Conservation (phyloP, 2,888 invertebrate species). For the Tipula vernalis region DNA sequence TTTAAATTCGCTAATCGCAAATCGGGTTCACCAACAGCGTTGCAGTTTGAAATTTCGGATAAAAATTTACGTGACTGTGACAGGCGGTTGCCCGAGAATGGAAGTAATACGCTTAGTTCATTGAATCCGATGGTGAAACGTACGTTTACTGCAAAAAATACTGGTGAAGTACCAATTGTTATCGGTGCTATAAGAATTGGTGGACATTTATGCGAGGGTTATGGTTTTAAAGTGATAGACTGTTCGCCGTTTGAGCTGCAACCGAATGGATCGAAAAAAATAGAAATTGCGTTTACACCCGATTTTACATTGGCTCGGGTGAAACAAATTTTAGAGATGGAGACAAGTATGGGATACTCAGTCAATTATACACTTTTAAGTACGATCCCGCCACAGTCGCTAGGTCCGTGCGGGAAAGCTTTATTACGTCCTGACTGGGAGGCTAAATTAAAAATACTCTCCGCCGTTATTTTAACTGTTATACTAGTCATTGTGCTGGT, state of each 20-base stretch:
- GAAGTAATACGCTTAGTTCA: not conserved
- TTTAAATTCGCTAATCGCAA: conserved; percentile 81
- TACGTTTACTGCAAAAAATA: conserved; percentile 75
- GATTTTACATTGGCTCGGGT: conserved; percentile 73
- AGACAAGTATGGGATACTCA: conserved; percentile 45
- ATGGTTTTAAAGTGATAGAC: conserved; percentile 65
- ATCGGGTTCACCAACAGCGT: conserved; percentile 59
- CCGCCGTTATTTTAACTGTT: conserved; percentile 44
- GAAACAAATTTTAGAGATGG: conserved; percentile 46
- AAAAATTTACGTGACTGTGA: conserved; percentile 46
- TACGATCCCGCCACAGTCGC: conserved; percentile 44
- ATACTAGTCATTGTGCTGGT: conserved; percentile 51
- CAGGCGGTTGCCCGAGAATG: conserved; percentile 21
- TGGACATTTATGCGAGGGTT: conserved; percentile 57
- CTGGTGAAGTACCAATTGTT: conserved; percentile 77
- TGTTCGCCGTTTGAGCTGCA: conserved; percentile 56
- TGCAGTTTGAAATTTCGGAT: conserved; percentile 63
- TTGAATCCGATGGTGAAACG: conserved; percentile 38
- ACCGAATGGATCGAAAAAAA: conserved; percentile 60
- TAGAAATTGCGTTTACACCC: conserved; percentile 79
- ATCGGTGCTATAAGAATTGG: conserved; percentile 54
- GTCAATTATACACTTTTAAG: conserved; percentile 60
- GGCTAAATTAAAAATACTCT: conserved; percentile 49
- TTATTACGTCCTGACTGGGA: conserved; percentile 70
- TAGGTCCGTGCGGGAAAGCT: conserved; percentile 54